A percentile compares a stretch with the other conserved stretches of the same genome.
Evolutionary conservation across 2,888 invertebrate species (phyloP).

Genomic region (Helleia helle): DNA sequence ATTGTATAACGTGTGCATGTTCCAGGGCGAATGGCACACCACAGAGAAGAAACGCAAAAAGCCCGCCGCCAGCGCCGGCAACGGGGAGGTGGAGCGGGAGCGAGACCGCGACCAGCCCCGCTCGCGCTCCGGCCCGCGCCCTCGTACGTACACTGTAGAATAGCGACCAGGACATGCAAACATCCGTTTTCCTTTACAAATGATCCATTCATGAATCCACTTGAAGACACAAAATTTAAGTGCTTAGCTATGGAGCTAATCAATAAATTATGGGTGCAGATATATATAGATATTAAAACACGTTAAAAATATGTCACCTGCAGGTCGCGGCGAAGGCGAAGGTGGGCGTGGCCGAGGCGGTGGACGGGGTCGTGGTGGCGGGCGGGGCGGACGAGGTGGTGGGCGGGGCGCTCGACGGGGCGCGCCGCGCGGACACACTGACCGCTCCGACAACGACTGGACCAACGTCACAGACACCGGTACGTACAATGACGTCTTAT

Average conservation of each 20-base stretch:
- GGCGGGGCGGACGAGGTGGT: slow-evolving; percentile 29
- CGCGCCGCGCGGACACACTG: slow-evolving; percentile 20
- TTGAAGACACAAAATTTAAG: no score
- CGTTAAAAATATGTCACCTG: background rate
- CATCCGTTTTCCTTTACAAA: background rate
- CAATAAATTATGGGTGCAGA: no score
- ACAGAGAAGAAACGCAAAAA: slow-evolving; percentile 91
- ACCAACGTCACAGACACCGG: slow-evolving; percentile 21
- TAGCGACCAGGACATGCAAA: background rate
- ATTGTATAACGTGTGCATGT: background rate
- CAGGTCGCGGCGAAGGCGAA: slow-evolving; percentile 48
- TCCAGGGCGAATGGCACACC: slow-evolving; percentile 88
- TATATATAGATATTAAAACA: no score
- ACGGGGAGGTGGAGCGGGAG: slow-evolving; percentile 48
- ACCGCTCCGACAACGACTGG: slow-evolving; percentile 26
- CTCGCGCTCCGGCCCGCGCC: slow-evolving; percentile 40
- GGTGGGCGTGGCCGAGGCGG: slow-evolving; percentile 35
- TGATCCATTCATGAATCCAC: no score
- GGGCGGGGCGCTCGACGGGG: slow-evolving; percentile 25
- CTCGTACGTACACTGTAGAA: slow-evolving; percentile 34
- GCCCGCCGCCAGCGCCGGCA: slow-evolving; percentile 73
- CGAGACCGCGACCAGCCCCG: slow-evolving; percentile 29
- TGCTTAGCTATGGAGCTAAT: no score
- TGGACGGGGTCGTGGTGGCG: slow-evolving; percentile 28
- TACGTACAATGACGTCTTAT: no score